Conservation (phyloP, 2,113 vertebrate genomes). For the Ginglymostoma cirratum region DNA sequence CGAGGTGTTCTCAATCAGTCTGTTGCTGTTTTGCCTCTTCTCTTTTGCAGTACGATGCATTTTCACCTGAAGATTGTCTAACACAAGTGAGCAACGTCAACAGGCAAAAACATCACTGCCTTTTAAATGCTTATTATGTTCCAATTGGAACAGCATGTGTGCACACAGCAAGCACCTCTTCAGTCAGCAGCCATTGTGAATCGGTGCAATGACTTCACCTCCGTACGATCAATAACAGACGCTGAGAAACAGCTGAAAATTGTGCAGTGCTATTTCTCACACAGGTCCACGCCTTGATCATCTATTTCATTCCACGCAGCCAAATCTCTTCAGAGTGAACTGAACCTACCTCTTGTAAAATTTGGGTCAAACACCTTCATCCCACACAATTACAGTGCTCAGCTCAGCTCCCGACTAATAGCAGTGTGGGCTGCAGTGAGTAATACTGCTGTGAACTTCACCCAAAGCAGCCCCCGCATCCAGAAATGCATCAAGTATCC, state of each 20-base stretch:
- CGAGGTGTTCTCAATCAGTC: neutral
- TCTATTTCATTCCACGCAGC: neutral
- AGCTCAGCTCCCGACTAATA: neutral
- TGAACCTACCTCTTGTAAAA: neutral
- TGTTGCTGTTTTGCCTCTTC: neutral
- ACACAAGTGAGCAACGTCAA: neutral
- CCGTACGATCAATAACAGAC: neutral
- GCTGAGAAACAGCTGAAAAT: neutral
- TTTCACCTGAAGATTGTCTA: neutral
- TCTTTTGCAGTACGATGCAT: neutral
- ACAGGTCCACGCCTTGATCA: neutral
- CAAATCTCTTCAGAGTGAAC: neutral
- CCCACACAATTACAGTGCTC: neutral
- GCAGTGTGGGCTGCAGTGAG: constrained; percentile 14
- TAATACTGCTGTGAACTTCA: constrained; percentile 20
- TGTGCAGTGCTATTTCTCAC: neutral
- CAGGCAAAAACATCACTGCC: neutral
- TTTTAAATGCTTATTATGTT: neutral
- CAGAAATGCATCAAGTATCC: neutral
- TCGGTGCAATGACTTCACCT: neutral
- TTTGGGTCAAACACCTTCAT: constrained; percentile 29
- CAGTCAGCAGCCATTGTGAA: neutral
- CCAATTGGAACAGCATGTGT: neutral
- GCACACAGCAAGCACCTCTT: neutral
- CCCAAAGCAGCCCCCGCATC: neutral